These are phyloP conservation scores for Hyperopisus bebe DNA, from an alignment of 2,113 vertebrate genomes.

Conservation along the genomic window DNA sequence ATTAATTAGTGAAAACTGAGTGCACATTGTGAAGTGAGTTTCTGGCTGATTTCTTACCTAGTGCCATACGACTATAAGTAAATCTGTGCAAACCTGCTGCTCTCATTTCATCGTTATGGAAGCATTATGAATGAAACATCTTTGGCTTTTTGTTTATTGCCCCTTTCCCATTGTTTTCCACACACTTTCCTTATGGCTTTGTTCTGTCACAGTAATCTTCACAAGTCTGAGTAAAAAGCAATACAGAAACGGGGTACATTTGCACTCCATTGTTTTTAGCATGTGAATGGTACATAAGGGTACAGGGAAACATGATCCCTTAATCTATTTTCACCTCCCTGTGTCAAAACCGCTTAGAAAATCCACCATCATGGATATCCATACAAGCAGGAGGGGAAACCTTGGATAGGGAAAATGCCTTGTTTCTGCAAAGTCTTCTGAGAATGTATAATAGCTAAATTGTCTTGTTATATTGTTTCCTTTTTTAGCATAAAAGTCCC, in stretches of 20 bases:
- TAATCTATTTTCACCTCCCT: conserved; percentile 19
- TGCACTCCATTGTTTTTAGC: neutral
- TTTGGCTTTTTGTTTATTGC: neutral
- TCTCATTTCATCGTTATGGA: neutral
- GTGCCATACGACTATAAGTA: neutral
- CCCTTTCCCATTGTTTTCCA: neutral
- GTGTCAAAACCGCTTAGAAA: neutral
- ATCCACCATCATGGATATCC: conserved; percentile 11
- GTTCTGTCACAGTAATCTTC: neutral
- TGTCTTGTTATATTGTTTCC: conserved; percentile 25
- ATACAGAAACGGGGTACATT: neutral
- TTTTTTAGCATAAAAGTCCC: conserved; percentile 5
- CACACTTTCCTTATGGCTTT: neutral
- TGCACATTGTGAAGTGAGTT: neutral
- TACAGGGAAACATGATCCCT: conserved; percentile 4
- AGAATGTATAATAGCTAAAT: conserved; percentile 25
- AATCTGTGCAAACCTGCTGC: neutral
- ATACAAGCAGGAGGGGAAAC: neutral
- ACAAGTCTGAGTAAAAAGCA: neutral
- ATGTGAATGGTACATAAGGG: neutral
- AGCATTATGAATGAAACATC: neutral
- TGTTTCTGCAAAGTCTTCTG: conserved; percentile 22
- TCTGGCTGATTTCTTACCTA: neutral
- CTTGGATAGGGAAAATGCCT: neutral
- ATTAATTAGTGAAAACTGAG: neutral